These are phyloP conservation scores for Cataglyphis livida DNA, from an alignment of 2,888 invertebrate species.

Conservation along the genomic window DNA sequence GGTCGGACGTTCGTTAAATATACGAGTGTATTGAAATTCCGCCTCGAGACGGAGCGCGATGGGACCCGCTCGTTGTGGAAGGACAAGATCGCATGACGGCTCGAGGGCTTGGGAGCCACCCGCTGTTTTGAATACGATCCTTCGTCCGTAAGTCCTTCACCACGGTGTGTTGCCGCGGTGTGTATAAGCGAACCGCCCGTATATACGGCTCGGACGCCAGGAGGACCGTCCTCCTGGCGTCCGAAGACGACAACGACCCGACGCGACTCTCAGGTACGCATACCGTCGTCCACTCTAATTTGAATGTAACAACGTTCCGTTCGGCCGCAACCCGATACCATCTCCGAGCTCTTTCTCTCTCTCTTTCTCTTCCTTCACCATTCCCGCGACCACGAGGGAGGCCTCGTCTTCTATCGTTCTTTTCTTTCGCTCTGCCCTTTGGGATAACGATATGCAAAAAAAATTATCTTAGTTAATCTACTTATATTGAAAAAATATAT, in stretches of 20 bases:
- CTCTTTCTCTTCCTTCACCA: slow-evolving; percentile 19
- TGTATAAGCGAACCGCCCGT: slow-evolving; percentile 67
- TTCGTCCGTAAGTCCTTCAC: slow-evolving; percentile 69
- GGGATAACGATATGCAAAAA: not conserved
- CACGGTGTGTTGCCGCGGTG: slow-evolving; percentile 65
- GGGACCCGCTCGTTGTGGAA: slow-evolving; percentile 81
- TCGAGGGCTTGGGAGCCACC: slow-evolving; percentile 80
- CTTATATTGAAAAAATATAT: not conserved
- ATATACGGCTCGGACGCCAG: slow-evolving; percentile 61
- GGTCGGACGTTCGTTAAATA: slow-evolving; percentile 82
- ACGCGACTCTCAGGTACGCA: slow-evolving; percentile 80
- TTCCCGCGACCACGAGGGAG: slow-evolving; percentile 49
- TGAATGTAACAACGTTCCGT: slow-evolving; percentile 86
- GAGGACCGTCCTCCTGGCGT: slow-evolving; percentile 59
- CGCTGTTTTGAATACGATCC: slow-evolving; percentile 84
- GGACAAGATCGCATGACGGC: slow-evolving; percentile 83
- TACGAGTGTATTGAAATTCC: slow-evolving; percentile 84
- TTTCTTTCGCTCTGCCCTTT: slow-evolving; percentile 10
- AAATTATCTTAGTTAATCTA: not conserved
- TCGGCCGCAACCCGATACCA: slow-evolving; percentile 84
- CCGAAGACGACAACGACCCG: slow-evolving; percentile 77
- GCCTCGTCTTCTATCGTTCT: not conserved
- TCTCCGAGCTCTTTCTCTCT: slow-evolving; percentile 75
- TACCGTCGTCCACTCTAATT: slow-evolving; percentile 85
- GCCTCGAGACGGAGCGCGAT: slow-evolving; percentile 79